phyloP scores from a whole-genome alignment of 2,888 invertebrate species.

The Poecilus cupreus region DNA sequence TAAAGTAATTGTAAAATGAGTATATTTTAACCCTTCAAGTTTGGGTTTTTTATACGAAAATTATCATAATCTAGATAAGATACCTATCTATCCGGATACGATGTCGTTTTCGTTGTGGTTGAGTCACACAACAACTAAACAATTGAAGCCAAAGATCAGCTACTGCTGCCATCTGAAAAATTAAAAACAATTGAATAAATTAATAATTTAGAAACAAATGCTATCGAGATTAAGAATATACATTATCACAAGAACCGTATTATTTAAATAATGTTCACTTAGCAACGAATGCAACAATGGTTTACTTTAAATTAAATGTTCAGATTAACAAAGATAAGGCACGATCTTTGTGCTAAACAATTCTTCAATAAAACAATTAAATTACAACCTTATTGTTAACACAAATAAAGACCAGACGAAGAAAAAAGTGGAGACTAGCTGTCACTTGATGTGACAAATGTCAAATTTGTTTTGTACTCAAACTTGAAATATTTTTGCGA shows the following conservation, averaged over 20 bases:
- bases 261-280: too few relatives aligned
- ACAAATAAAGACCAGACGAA: background rate
- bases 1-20: background rate
- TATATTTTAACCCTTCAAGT: background rate
- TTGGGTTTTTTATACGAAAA: background rate
- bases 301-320: background rate
- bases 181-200: background rate
- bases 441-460: constrained; percentile 21
- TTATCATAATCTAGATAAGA: background rate
- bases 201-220: background rate
- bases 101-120: constrained; percentile 84
- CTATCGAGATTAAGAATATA: background rate
- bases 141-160: constrained; percentile 92
- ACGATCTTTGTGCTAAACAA: background rate
- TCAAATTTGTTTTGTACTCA: background rate
- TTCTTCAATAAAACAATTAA: background rate
- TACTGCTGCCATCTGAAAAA: constrained; percentile 74
- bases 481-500: background rate
- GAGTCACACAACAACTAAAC: constrained; percentile 92
- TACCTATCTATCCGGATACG: constrained; percentile 84
- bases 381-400: constrained; percentile 24
- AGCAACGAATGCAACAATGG: too few relatives aligned
- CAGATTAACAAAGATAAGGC: background rate
- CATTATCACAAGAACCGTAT: background rate
- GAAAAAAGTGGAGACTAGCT: constrained; percentile 3